Conservation (phyloP, 1,140 invertebrate genomes). For the Drosophila elegans region DNA sequence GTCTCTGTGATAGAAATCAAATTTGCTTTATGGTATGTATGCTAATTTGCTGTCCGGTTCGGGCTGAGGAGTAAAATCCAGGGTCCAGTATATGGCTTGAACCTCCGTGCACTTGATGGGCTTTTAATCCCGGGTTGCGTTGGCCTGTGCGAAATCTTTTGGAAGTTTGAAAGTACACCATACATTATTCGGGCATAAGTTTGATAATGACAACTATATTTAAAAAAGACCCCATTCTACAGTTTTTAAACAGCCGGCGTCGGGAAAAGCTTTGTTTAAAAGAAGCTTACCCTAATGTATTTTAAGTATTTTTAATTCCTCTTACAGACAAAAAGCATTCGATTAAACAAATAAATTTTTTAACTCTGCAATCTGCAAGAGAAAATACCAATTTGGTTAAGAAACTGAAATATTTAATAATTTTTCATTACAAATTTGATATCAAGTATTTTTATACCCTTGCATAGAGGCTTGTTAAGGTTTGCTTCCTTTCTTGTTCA, state of each 20-base stretch:
- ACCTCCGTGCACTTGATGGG: conserved; percentile 60
- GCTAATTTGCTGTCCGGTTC: conserved; percentile 74
- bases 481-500: too few species aligned
- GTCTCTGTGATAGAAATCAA: conserved; percentile 74
- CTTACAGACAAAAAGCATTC: too few species aligned
- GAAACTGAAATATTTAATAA: too few species aligned
- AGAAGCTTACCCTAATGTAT: too few species aligned
- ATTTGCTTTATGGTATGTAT: conserved; percentile 84
- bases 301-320: not conserved
- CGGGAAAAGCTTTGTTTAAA: too few species aligned
- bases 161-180: conserved; percentile 14
- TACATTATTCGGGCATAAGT: not conserved
- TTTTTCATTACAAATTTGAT: too few species aligned
- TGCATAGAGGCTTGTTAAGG: too few species aligned
- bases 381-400: too few species aligned
- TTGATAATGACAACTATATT: not conserved
- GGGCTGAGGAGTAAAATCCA: conserved; percentile 10
- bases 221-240: not conserved
- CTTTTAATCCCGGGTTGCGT: conserved; percentile 61
- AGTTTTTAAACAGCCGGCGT: too few species aligned
- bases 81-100: conserved; percentile 8
- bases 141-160: conserved; percentile 13
- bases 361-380: too few species aligned
- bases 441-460: too few species aligned
- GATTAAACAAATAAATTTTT: too few species aligned